phyloP scores from a whole-genome alignment of 2,888 invertebrate genomes.

The Ormia ochracea region DNA sequence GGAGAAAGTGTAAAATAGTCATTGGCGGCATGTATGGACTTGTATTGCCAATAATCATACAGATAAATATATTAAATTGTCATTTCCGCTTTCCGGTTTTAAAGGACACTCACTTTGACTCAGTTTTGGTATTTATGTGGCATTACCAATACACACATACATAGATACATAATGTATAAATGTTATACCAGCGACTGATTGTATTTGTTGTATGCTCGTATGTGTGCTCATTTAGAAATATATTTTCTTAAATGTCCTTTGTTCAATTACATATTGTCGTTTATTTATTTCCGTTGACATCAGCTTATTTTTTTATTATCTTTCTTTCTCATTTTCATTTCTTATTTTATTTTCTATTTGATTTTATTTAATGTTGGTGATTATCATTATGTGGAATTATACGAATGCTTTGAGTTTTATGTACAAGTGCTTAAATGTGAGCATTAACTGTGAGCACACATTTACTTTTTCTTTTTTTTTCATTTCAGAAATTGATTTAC shows the following conservation, averaged over 20 bases:
- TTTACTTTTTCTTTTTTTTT: constrained; percentile 13
- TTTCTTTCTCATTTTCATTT: constrained; percentile 31
- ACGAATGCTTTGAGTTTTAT: neutral
- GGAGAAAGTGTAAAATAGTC: neutral
- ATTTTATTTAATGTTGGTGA: constrained; percentile 52
- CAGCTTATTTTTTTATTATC: constrained; percentile 55
- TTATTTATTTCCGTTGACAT: constrained; percentile 59
- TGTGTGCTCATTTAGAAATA: neutral
- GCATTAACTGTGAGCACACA: constrained; percentile 10
- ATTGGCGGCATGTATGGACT: neutral
- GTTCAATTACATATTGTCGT: constrained; percentile 46
- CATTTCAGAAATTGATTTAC: neutral
- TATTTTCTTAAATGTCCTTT: constrained; percentile 18
- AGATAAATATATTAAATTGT: constrained; percentile 59
- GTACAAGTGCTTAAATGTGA: neutral
- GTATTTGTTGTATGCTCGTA: neutral
- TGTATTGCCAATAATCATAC: constrained; percentile 25
- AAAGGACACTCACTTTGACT: constrained; percentile 35
- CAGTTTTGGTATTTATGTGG: neutral
- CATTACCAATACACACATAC: neutral
- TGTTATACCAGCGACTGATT: neutral
- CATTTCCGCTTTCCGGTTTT: constrained; percentile 58
- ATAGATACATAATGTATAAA: neutral
- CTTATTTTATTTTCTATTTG: constrained; percentile 12
- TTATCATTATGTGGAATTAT: constrained; percentile 43